phyloP scores from a whole-genome alignment of 1,140 invertebrate genomes.

The Berghia stephanieae region DNA sequence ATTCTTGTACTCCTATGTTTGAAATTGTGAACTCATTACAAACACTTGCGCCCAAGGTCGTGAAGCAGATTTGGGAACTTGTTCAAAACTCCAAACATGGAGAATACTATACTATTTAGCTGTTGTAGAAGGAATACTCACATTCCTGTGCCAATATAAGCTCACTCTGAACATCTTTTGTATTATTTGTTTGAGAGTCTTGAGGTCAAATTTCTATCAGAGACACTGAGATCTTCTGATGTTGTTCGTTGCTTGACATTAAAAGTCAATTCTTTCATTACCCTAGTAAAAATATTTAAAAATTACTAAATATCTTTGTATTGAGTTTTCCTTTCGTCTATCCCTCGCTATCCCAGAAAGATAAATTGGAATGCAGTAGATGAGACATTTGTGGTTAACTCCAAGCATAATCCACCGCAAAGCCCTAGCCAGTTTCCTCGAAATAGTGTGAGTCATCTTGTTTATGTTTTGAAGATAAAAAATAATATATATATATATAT shows the following conservation, averaged over 20 bases:
- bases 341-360: background rate
- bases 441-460: background rate
- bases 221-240: background rate
- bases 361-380: constrained; percentile 25
- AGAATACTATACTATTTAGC: too few relatives aligned
- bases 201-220: background rate
- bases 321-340: background rate
- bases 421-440: background rate
- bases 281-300: background rate
- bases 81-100: too few relatives aligned
- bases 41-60: too few relatives aligned
- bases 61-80: too few relatives aligned
- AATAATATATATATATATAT: background rate
- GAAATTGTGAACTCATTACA: too few relatives aligned
- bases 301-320: background rate
- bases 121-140: too few relatives aligned
- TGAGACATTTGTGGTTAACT: constrained; percentile 16
- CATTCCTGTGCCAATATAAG: too few relatives aligned
- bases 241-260: background rate
- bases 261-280: background rate
- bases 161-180: too few relatives aligned
- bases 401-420: background rate
- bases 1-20: too few relatives aligned
- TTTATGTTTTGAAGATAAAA: background rate
- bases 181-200: background rate